Conservation (phyloP, 2,888 invertebrate genomes). For the Caenorhabditis panamensis region DNA sequence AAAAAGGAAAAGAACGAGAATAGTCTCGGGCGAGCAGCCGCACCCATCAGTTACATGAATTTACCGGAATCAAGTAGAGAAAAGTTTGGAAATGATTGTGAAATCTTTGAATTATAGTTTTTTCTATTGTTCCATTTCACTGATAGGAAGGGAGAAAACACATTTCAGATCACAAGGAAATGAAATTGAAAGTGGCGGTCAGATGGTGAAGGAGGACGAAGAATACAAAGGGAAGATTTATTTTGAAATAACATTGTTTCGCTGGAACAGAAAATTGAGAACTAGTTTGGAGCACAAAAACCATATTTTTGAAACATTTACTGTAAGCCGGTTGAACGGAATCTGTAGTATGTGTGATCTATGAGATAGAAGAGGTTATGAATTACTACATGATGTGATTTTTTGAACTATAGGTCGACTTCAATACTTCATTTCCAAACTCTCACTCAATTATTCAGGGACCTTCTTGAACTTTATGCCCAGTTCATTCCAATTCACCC, state of each 20-base stretch:
- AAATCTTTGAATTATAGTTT: not conserved
- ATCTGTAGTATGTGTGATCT: too few species aligned
- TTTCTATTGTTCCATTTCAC: not conserved
- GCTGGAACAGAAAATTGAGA: not conserved
- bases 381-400: not conserved
- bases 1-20: not conserved
- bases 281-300: not conserved
- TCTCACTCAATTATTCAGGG: not conserved
- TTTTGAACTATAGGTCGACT: too few species aligned
- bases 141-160: not conserved
- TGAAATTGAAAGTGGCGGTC: too few species aligned
- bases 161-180: too few species aligned
- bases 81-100: not conserved
- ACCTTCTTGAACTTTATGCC: constrained; percentile 10
- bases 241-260: not conserved
- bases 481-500: constrained; percentile 10
- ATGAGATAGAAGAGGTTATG: not conserved
- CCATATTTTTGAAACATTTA: not conserved
- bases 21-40: not conserved
- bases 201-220: not conserved
- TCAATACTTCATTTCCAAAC: not conserved
- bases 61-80: not conserved
- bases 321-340: not conserved
- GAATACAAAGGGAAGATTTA: not conserved
- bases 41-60: not conserved